Percentiles rank a stretch among this genome's conserved stretches.
Conservation (phyloP, 2,888 invertebrate species). For the Pachydiplax longipennis region DNA sequence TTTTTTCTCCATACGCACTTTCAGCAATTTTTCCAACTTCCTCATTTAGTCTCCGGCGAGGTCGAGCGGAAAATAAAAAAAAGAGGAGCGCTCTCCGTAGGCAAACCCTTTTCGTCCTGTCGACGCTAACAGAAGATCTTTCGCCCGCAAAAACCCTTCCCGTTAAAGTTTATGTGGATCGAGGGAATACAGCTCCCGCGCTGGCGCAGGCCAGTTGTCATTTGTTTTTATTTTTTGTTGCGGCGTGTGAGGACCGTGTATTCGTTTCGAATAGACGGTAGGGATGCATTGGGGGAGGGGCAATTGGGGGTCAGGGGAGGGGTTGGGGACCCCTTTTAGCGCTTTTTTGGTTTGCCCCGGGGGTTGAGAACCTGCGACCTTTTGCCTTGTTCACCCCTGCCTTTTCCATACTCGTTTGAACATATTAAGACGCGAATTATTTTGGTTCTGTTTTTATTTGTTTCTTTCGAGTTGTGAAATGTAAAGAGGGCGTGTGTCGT, state of each 20-base stretch:
- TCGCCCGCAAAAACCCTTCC: background rate
- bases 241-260: background rate
- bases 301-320: background rate
- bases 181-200: background rate
- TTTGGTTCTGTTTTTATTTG: too few species aligned
- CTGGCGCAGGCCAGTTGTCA: background rate
- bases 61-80: background rate
- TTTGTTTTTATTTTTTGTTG: background rate
- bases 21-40: background rate
- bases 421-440: too few species aligned
- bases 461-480: too few species aligned
- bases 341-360: too few species aligned
- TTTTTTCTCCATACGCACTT: background rate
- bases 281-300: background rate
- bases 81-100: background rate
- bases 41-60: background rate
- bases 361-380: too few species aligned
- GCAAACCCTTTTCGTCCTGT: background rate
- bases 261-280: background rate
- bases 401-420: too few species aligned
- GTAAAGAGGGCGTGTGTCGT: too few species aligned
- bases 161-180: background rate
- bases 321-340: background rate
- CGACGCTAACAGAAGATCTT: background rate
- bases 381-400: too few species aligned